A percentile compares a stretch with the other conserved stretches of the same genome.
Evolutionary conservation across 2,888 invertebrate genomes (phyloP).

Genomic region (Drosophila greeni): DNA sequence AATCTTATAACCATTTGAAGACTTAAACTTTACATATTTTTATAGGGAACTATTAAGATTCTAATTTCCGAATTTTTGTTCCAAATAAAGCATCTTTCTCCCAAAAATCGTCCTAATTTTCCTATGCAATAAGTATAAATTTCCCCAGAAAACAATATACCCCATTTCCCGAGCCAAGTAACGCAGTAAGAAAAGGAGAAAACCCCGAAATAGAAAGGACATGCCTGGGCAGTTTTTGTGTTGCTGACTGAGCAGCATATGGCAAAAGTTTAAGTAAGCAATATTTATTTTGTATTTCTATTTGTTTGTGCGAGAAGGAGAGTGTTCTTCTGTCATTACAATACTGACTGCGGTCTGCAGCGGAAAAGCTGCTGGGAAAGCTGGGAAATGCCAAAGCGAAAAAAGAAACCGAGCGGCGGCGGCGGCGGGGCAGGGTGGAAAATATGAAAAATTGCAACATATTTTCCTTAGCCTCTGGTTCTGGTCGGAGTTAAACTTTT

Average conservation of each 20-base stretch:
- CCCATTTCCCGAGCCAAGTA: conserved; percentile 10
- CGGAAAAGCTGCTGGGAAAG: conserved; percentile 17
- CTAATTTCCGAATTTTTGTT: no score
- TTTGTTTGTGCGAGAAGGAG: conserved; percentile 24
- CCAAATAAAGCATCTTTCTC: neutral
- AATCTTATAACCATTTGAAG: no score
- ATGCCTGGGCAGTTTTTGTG: conserved; percentile 60
- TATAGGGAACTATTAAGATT: no score
- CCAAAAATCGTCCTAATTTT: rapidly evolving
- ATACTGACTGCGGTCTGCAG: conserved; percentile 43
- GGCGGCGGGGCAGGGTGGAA: conserved; percentile 48
- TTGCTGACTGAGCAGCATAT: conserved; percentile 67
- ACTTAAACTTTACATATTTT: no score
- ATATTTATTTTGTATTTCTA: conserved; percentile 58
- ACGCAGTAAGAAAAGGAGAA: conserved; percentile 15
- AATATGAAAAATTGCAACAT: conserved; percentile 72
- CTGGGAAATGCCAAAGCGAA: conserved; percentile 6
- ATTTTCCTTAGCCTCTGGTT: conserved; percentile 57
- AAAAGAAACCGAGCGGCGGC: conserved; percentile 12
- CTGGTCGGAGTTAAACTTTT: conserved; percentile 63
- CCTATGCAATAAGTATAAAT: neutral
- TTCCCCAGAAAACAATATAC: conserved; percentile 1
- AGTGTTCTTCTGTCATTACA: conserved; percentile 50
- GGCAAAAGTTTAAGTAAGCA: conserved; percentile 71
- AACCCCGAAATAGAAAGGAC: conserved; percentile 50